Evolutionary conservation across 2,113 vertebrate genomes (phyloP), one percentile per base, ranked within the genome.

Genomic region (Osmerus eperlanus): DNA sequence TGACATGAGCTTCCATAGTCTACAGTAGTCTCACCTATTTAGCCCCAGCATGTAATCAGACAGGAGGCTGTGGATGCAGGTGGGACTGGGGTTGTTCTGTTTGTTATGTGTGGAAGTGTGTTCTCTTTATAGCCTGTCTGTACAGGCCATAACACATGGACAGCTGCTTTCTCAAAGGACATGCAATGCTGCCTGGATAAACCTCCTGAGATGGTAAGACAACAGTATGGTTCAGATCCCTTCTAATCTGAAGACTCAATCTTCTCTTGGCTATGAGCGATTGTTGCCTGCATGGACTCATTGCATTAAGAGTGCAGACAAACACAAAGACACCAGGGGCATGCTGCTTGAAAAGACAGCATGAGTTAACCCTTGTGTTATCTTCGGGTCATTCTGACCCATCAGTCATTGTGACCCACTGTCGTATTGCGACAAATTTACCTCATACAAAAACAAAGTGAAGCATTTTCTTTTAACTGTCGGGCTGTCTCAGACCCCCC

Each of bases 261-360:
- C 11, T 18, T 12, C 28, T 47, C 54, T 59, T 7, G 55, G 28
- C 36, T 55, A 16, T 21, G 18, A 14, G 65, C 8, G 23, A 66
- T 18, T 65, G 63, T 56, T 56, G 14, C 54, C 15, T 56, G 18
- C 9, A 25, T 25, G n/a, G 21, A 23, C n/a, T 60, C 19, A 8
- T 5, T 47, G 41, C 41, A 47, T 47, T 9, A 11, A 47, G 8
- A 47, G 61, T 13, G 58, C 59, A 53, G 75, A 77, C 58, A 76
- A 63, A 81, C 71, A 41, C n/a, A 51, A 61, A 80, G 67, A 62
- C 74, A 61, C 77, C 12, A 12, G 15, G 55, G n/a, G 55, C n/a
- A 56, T 3, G 16, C 55, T 56, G 55, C 13, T 19, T 56, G 15
- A 56, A 56, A n/a, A 56, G 55, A 56, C 1, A 56, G 16, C 6